Evolutionary conservation across 2,888 invertebrate genomes (phyloP).

Genomic region (Epiperipatus broadwayi): DNA sequence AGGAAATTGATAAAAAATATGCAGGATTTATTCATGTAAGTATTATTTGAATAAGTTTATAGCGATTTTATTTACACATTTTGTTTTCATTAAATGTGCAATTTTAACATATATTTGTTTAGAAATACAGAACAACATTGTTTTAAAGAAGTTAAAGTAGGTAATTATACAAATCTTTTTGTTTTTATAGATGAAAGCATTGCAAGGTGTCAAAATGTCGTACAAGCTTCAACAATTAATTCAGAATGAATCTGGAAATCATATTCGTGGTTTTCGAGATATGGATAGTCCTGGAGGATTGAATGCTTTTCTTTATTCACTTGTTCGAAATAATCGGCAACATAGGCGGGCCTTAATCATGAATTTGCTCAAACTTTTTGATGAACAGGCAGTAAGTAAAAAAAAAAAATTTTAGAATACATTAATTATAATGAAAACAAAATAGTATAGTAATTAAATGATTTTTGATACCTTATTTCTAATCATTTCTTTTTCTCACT

Average conservation of each 20-base stretch:
- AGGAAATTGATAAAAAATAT: constrained; percentile 96
- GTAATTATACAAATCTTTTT: no score
- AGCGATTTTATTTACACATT: no score
- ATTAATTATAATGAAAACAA: no score
- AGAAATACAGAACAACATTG: no score
- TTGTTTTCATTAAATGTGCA: no score
- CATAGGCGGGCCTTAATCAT: constrained; percentile 78
- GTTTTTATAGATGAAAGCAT: constrained; percentile 59
- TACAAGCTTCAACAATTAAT: constrained; percentile 37
- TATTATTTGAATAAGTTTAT: no score
- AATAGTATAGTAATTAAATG: no score
- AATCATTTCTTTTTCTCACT: no score
- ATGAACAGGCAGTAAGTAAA: constrained; percentile 41
- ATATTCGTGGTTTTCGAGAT: neutral
- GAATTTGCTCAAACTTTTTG: constrained; percentile 81
- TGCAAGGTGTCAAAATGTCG: constrained; percentile 73
- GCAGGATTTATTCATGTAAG: constrained; percentile 71
- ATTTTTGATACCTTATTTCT: no score
- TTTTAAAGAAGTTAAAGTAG: no score
- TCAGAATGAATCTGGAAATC: constrained; percentile 11
- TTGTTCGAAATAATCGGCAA: constrained; percentile 73
- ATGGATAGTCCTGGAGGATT: constrained; percentile 51
- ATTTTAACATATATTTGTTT: no score
- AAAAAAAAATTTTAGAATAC: no score
- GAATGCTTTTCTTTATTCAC: constrained; percentile 81